Conservation (phyloP, 2,888 invertebrate genomes). For the Hoplodrina blanda region DNA sequence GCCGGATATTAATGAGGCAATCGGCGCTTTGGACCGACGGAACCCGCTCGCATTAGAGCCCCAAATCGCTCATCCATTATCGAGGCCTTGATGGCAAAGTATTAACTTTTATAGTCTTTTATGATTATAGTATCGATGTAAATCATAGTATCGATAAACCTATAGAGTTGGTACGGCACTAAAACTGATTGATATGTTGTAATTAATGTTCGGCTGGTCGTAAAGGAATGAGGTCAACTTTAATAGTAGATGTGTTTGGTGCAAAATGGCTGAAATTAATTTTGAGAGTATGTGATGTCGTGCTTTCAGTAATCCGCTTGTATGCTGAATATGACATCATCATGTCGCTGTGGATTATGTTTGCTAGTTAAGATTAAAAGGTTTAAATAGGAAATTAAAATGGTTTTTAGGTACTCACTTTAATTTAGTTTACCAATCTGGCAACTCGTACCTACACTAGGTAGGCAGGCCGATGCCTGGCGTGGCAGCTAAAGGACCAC, state of each 20-base stretch:
- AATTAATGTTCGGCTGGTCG: constrained; percentile 51
- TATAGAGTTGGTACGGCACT: constrained; percentile 44
- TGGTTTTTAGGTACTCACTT: no score
- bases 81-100: constrained; percentile 70
- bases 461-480: no score
- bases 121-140: constrained; percentile 51
- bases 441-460: no score
- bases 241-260: constrained; percentile 49
- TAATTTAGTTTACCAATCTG: not conserved
- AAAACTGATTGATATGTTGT: constrained; percentile 60
- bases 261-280: constrained; percentile 48
- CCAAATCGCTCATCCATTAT: constrained; percentile 77
- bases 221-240: constrained; percentile 55
- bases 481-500: no score
- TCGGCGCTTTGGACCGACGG: constrained; percentile 73
- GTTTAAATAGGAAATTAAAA: not conserved
- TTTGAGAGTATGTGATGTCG: constrained; percentile 25
- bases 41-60: constrained; percentile 74
- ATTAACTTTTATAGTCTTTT: constrained; percentile 72
- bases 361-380: constrained; percentile 22
- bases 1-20: constrained; percentile 85
- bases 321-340: constrained; percentile 29
- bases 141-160: constrained; percentile 48
- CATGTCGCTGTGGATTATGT: constrained; percentile 12
- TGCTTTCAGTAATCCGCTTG: constrained; percentile 16